Evolutionary conservation across 2,113 vertebrate genomes (phyloP).

Genomic region (Perca flavescens): DNA sequence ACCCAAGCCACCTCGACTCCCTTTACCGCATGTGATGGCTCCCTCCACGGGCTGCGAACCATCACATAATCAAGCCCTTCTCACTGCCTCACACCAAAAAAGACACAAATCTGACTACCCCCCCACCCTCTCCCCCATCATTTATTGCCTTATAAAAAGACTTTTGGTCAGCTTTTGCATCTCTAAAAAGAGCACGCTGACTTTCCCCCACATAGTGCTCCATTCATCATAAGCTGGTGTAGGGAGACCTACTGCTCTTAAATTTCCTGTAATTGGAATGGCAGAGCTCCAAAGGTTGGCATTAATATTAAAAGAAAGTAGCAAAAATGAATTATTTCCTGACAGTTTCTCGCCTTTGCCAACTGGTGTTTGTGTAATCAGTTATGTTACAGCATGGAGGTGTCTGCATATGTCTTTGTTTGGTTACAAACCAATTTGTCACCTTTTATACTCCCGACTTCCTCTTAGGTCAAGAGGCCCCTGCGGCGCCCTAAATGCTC

Average conservation of each 20-base stretch:
- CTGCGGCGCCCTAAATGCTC: slow-evolving; percentile 70
- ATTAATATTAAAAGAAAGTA: slow-evolving; percentile 82
- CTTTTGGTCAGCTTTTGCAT: slow-evolving; percentile 85
- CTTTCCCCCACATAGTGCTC: slow-evolving; percentile 92
- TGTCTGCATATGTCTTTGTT: slow-evolving; percentile 68
- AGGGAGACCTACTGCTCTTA: slow-evolving; percentile 89
- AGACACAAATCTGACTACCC: slow-evolving; percentile 72
- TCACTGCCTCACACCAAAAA: slow-evolving; percentile 65
- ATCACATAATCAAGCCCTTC: slow-evolving; percentile 78
- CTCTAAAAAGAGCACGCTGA: slow-evolving; percentile 88
- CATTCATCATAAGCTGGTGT: slow-evolving; percentile 93
- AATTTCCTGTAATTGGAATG: slow-evolving; percentile 92
- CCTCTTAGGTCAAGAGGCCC: slow-evolving; percentile 76
- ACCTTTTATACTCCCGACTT: slow-evolving; percentile 70
- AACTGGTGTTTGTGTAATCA: slow-evolving; percentile 88
- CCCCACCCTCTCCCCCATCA: slow-evolving; percentile 60
- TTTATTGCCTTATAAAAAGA: slow-evolving; percentile 85
- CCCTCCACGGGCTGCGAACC: slow-evolving; percentile 53
- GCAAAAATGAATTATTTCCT: slow-evolving; percentile 91
- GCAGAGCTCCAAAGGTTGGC: slow-evolving; percentile 90
- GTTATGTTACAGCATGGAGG: slow-evolving; percentile 49
- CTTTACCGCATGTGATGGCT: slow-evolving; percentile 70
- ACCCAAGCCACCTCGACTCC: slow-evolving; percentile 63
- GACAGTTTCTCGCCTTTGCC: slow-evolving; percentile 77
- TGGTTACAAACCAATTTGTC: slow-evolving; percentile 74